Evolutionary conservation across 2,113 vertebrate species (phyloP), one percentile per base, ranked within the genome.

Genomic region (Epinephelus fuscoguttatus): DNA sequence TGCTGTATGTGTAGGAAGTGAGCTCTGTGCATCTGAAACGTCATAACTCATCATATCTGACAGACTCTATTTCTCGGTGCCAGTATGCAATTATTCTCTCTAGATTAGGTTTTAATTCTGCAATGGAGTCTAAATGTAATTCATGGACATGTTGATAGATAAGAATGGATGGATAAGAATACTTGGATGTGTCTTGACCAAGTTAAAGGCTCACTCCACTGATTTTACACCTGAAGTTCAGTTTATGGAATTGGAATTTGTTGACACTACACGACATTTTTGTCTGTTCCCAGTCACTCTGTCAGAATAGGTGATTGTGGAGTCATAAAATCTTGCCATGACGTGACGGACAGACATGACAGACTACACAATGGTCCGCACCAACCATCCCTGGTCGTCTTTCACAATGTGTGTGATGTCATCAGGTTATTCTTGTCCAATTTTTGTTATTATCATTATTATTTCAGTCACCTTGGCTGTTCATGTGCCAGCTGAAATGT

Each of bases 1-100:
- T 60, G 30, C 84, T 69, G 75, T 47, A 14, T 84, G 81, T 82
- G 84, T 78, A 69, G 89, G 84, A 78, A 63, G 82, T 72, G 82
- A 76, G 5, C 70, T 73, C 47, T 61, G 4, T 70, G 67, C 61
- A 78, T 82, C 59, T 56, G 50, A 84, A 70, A 79, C n/a, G 23
- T 79, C 86, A 71, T 10, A 37, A 27, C 62, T 73, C 74, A 56
- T 68, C 64, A 23, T 9, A 57, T 56, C 67, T 69, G 42, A 37
- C 19, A 55, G 42, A 70, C 78, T 18, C 53, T 60, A 10, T 19
- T 60, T 23, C 11, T 52, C 7, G 12, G 56, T 70, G 42, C 23
- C 67, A 40, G 56, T 15, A 27, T 50, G 37, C 18, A 61, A 50
- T 45, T 8, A 15, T 19, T 69, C 56, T 37, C 11, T 53, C 37